Evolutionary conservation across 2,888 invertebrate species (phyloP).

Genomic region (Nipponacmea schrenckii): DNA sequence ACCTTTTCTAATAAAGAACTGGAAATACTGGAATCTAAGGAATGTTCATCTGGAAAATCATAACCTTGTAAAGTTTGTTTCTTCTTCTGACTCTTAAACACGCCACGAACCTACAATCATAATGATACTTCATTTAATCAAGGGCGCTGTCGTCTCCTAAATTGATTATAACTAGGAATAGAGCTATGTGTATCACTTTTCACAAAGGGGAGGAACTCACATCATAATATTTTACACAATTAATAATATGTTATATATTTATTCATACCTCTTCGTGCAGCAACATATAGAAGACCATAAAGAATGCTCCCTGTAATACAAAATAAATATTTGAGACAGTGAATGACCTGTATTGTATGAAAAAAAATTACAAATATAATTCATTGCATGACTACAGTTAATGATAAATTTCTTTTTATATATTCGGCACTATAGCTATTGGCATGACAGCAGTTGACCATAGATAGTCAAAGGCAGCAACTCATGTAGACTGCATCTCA

Average conservation of each 20-base stretch:
- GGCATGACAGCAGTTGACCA: too few species aligned
- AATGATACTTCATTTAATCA: too few species aligned
- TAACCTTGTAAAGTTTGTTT: conserved; percentile 56
- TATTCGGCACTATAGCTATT: too few species aligned
- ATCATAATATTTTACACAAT: not conserved
- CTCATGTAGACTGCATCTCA: too few species aligned
- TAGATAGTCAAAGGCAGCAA: too few species aligned
- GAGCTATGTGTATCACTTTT: not conserved
- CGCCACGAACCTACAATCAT: conserved; percentile 40
- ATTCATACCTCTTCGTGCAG: conserved; percentile 66
- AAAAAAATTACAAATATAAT: too few species aligned
- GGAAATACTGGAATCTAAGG: conserved; percentile 49
- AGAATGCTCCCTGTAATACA: conserved; percentile 65
- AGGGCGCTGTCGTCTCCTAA: not conserved
- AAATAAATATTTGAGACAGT: conserved; percentile 10
- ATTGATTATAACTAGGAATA: not conserved
- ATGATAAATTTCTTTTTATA: too few species aligned
- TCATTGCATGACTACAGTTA: too few species aligned
- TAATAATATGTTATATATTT: not conserved
- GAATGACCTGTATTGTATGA: too few species aligned
- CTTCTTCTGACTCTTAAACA: conserved; percentile 54
- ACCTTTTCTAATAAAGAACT: conserved; percentile 28
- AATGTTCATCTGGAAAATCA: conserved; percentile 50
- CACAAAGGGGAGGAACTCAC: not conserved
- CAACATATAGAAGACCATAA: conserved; percentile 67